A percentile compares a stretch with the other conserved stretches of the same genome.
These are phyloP conservation scores for Craniophora ligustri DNA, from an alignment of 2,888 invertebrate genomes.

Conservation along the genomic window DNA sequence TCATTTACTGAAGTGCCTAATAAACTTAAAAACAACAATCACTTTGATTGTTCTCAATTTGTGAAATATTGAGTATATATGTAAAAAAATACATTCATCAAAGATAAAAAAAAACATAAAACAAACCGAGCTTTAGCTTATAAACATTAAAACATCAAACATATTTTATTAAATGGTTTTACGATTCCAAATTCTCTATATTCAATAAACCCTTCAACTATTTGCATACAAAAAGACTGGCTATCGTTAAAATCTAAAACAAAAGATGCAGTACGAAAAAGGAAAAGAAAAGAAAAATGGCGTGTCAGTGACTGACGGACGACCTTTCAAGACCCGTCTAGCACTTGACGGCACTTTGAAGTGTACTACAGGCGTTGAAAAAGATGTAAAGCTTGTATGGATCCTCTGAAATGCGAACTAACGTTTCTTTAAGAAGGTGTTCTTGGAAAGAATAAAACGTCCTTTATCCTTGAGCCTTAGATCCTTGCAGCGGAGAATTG, in stretches of 20 bases:
- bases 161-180: conserved; percentile 24
- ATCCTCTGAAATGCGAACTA: conserved; percentile 37
- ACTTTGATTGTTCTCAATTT: too few relatives aligned
- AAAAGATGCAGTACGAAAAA: conserved; percentile 42
- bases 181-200: conserved; percentile 16
- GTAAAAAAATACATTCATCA: background rate
- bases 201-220: conserved; percentile 19
- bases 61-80: too few relatives aligned
- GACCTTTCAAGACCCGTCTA: conserved; percentile 61
- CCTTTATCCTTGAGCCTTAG: too few relatives aligned
- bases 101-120: background rate
- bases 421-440: conserved; percentile 3
- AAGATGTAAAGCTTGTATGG: conserved; percentile 39
- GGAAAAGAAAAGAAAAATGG: conserved; percentile 54
- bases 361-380: conserved; percentile 37
- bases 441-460: background rate
- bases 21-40: too few relatives aligned
- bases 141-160: conserved; percentile 7
- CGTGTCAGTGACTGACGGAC: conserved; percentile 55
- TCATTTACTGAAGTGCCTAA: too few relatives aligned
- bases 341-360: conserved; percentile 55
- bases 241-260: conserved; percentile 28
- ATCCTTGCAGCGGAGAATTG: too few relatives aligned
- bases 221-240: conserved; percentile 43
- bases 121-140: background rate